phyloP scores from a whole-genome alignment of 2,113 vertebrate genomes.

The Mesocricetus auratus region DNA sequence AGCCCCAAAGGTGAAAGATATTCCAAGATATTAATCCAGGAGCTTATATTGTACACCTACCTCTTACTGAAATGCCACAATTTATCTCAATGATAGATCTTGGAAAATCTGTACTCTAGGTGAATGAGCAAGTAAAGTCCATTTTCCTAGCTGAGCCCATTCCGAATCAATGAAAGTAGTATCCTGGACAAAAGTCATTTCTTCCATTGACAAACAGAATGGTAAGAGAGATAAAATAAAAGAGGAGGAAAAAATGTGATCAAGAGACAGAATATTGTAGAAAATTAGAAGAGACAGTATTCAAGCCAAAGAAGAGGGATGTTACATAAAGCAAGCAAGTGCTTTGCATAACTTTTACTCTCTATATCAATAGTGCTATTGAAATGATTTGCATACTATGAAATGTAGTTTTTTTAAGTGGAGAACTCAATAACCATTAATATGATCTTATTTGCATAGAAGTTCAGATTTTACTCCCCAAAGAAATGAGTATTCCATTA shows the following conservation, averaged over 20 bases:
- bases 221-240: not conserved
- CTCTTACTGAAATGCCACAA: not conserved
- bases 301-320: not conserved
- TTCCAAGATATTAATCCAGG: not conserved
- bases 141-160: conserved; percentile 10
- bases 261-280: not conserved
- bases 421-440: not conserved
- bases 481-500: not conserved
- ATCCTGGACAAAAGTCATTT: not conserved
- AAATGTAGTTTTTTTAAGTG: not conserved
- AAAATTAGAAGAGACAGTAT: not conserved
- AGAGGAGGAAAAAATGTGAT: not conserved
- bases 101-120: not conserved
- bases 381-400: not conserved
- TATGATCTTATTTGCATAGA: conserved; percentile 21
- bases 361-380: not conserved
- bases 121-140: not conserved
- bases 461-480: not conserved
- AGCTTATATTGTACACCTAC: conserved; percentile 2
- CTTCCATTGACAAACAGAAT: conserved; percentile 8
- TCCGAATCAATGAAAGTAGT: not conserved
- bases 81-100: conserved; percentile 8
- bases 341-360: not conserved
- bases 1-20: conserved; percentile 24
- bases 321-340: not conserved